Evolutionary conservation across 2,888 invertebrate species (phyloP).

Genomic region (Pammene aurita): DNA sequence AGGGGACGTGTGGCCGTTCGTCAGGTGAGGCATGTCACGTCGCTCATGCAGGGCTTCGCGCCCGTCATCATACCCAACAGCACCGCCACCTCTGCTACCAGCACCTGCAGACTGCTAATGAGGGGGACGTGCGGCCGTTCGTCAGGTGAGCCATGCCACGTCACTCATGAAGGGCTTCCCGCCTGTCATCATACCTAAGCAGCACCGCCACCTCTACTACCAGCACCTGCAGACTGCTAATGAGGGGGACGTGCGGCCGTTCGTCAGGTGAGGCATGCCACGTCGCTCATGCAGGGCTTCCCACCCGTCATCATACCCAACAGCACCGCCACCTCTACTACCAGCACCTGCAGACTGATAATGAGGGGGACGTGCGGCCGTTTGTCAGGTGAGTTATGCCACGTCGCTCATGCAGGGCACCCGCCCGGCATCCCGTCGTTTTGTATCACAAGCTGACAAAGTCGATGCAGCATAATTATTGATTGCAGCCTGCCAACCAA

Average conservation of each 20-base stretch:
- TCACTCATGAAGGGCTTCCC: neutral
- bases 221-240: too few relatives aligned
- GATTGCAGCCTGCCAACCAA: too few relatives aligned
- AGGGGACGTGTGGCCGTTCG: too few relatives aligned
- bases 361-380: conserved; percentile 96
- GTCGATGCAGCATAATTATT: too few relatives aligned
- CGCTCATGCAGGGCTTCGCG: conserved; percentile 97
- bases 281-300: conserved; percentile 96
- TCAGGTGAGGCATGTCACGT: too few relatives aligned
- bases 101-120: conserved; percentile 94
- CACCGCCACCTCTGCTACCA: conserved; percentile 93
- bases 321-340: conserved; percentile 93
- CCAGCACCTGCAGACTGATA: conserved; percentile 94
- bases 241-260: too few relatives aligned
- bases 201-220: too few relatives aligned
- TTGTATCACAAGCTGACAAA: too few relatives aligned
- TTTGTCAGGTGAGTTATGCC: conserved; percentile 86
- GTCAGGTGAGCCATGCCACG: conserved; percentile 77
- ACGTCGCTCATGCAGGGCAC: neutral
- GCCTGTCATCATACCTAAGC: too few relatives aligned
- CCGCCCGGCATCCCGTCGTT: too few relatives aligned
- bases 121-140: conserved; percentile 97
- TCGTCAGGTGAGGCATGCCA: too few relatives aligned
- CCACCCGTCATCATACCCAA: conserved; percentile 97
- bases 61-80: conserved; percentile 97